Evolutionary conservation across 2,113 vertebrate genomes (phyloP), one percentile per base, ranked within the genome.

Genomic region (Pelecanoides urinatrix): DNA sequence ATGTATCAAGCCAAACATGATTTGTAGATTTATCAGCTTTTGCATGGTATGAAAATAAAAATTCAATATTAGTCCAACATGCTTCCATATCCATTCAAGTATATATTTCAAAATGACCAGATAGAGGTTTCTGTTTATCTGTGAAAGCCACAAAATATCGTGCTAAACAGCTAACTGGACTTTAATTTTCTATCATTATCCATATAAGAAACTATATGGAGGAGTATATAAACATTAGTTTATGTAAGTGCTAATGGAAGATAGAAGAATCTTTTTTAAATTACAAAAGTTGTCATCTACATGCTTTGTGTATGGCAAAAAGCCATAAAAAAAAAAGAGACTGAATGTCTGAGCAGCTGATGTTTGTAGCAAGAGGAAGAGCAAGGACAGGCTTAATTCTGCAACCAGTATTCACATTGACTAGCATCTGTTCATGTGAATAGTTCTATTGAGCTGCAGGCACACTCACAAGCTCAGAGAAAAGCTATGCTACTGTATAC

Each of bases 341-440:
- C 53, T 96, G 77, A 66, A 70, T 94, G 18, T 95, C 91, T 91
- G 91, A 96, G 88, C 91, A 94, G 92, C 95, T 96, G 94, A 97
- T 97, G 66, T 94, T 94, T 95, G 88, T 77, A 95, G 78, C 82
- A 96, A 86, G 95, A 96, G 63, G 82, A 96, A 92, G 88, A 94
- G 94, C 90, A 95, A 95, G 82, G 85, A 88, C 92, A 90, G 58
- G 63, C 95, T 93, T 95, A 78, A 87, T 94, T 94, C 86, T 92
- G 80, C 92, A 94, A 85, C 83, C 73, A 89, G 91, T 68, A 72
- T 77, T 96, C 95, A 85, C 95, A 90, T 61, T 16, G 92, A 85
- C 73, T 89, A 97, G 95, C 96, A 97, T 96, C 97, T 97, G 96
- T 94, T 96, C 91, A 11, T 94, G 80, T 97, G 91, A 97, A 96